A percentile compares a stretch with the other conserved stretches of the same genome.
phyloP scores from a whole-genome alignment of 1,140 invertebrate species.

The Drosophila parabipectinata region DNA sequence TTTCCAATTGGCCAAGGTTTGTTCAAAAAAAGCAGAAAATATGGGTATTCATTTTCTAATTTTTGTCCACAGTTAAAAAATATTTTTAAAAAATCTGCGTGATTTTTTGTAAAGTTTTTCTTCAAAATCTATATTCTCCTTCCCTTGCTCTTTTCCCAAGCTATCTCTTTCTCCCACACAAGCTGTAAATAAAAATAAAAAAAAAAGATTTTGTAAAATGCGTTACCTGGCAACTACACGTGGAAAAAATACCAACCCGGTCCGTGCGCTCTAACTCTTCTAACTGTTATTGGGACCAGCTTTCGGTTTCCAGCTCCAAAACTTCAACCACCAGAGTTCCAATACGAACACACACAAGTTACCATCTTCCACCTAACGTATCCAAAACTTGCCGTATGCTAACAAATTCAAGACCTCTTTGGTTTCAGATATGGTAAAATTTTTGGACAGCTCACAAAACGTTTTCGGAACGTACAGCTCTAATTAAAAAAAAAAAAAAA shows the following conservation, averaged over 20 bases:
- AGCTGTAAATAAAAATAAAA: conserved; percentile 25
- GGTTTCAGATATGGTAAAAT: conserved; percentile 79
- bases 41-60: background rate
- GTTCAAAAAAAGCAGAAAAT: conserved; percentile 15
- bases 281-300: conserved; percentile 26
- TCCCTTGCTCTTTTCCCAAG: conserved; percentile 9
- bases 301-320: conserved; percentile 31
- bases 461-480: conserved; percentile 48
- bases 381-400: conserved; percentile 65
- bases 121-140: conserved; percentile 12
- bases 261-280: conserved; percentile 30
- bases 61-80: no score
- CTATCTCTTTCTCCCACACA: conserved; percentile 24
- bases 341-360: conserved; percentile 33
- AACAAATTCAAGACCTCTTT: conserved; percentile 79
- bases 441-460: conserved; percentile 69
- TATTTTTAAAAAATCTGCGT: no score
- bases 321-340: conserved; percentile 51
- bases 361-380: conserved; percentile 26
- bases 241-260: background rate
- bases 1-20: conserved; percentile 37
- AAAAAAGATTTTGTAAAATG: conserved; percentile 32
- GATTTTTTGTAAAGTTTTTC: conserved; percentile 1
- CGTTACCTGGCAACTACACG: conserved; percentile 28
- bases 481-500: conserved; percentile 31